Base-by-base conservation (phyloP, 2,113 vertebrate species). In the Macrotus californicus region DNA sequence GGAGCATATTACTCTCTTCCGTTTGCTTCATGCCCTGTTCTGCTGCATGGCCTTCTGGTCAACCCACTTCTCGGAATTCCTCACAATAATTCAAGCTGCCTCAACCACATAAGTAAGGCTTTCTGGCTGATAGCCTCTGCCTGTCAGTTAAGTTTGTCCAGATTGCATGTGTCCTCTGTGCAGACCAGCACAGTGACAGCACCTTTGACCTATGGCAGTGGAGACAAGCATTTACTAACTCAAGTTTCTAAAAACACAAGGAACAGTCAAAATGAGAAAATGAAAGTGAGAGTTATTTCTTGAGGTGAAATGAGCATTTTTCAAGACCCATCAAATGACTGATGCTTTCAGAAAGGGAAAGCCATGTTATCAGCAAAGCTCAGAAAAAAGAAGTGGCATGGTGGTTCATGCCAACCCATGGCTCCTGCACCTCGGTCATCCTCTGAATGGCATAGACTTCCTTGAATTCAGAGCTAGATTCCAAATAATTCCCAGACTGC, bases 121-220 rank as follows among this genome's bases (percentile, higher is more conserved):
- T 84, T 56, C 82, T 52, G 31, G 56, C 46, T 39, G 48, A 26
- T n/a, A 26, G 13, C 56, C 1, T 64, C 1, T 2, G 18, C 41
- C 13, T 24, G 2, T 16, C 82, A 10, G 0, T 46, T 22, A n/a
- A 50, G 15, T 31, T 79, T 43, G 22, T 9, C 21, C 59, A 34
- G 41, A 10, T 24, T n/a, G 5, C 4, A 18, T 0, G 0, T 31
- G 46, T 70, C 13, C 8, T 56, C 39, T 34, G 41, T 22, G 18
- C 18, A 69, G 83, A 50, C 48, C n/a, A 22, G 16, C 6, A 22
- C 29, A 31, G 66, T 82, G 82, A 10, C 2, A 39, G 11, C 36
- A 26, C 46, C 29, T 18, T 2, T 26, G 21, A 43, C 75, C 34
- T 11, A 6, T 36, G 46, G 79, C 29, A 29, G 21, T 43, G 34